Percentiles rank a stretch among this genome's conserved stretches.
phyloP scores from a whole-genome alignment of 2,113 vertebrate species.

The Holacanthus passer region DNA sequence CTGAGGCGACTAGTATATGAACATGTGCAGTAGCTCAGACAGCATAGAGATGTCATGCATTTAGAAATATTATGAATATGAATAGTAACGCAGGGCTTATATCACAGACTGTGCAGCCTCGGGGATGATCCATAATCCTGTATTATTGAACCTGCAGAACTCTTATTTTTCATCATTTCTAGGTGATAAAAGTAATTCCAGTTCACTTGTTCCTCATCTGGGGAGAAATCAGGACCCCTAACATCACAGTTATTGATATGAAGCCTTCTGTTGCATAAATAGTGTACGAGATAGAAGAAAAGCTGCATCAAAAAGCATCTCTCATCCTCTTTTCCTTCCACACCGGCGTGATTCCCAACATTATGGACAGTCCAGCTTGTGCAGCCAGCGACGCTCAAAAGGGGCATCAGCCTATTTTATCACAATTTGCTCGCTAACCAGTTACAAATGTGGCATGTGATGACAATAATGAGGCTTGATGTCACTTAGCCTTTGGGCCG shows the following conservation, averaged over 20 bases:
- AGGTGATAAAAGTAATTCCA: conserved; percentile 4
- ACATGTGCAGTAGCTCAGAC: conserved; percentile 36
- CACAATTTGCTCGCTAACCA: conserved; percentile 93
- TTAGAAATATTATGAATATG: conserved; percentile 25
- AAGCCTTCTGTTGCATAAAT: conserved; percentile 5
- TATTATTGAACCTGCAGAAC: neutral
- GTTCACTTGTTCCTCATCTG: neutral
- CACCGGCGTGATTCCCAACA: conserved; percentile 32
- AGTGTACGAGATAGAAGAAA: neutral
- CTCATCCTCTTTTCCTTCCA: conserved; percentile 20
- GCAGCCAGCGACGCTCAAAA: conserved; percentile 80
- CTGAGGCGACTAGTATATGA: conserved; percentile 38
- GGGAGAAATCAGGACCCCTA: neutral
- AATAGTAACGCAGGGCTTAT: neutral
- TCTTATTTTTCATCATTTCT: neutral
- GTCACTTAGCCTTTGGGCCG: conserved; percentile 88
- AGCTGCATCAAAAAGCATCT: conserved; percentile 2
- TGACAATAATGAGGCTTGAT: conserved; percentile 96
- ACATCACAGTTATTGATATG: neutral
- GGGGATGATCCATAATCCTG: neutral
- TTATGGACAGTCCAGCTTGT: conserved; percentile 79
- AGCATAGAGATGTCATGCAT: conserved; percentile 38
- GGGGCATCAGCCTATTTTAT: conserved; percentile 89
- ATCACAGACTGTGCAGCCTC: conserved; percentile 3
- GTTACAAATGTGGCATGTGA: conserved; percentile 96